A percentile compares a stretch with the other conserved stretches of the same genome.
Conservation (phyloP, 2,888 invertebrate species). For the Drosophila buzzatii region DNA sequence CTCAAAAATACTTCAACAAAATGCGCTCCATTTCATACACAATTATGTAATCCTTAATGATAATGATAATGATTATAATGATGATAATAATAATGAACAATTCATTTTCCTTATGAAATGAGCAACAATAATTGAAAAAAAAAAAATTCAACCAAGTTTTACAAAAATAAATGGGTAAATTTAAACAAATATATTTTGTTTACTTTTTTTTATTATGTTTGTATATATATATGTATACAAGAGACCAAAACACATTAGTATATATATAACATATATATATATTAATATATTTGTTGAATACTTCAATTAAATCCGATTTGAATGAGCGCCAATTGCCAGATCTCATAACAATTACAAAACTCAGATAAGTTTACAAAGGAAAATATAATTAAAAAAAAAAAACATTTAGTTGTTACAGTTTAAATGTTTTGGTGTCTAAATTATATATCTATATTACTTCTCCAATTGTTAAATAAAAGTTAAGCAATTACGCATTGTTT, state of each 20-base stretch:
- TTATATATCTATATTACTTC: slow-evolving; percentile 10
- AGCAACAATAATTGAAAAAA: slow-evolving; percentile 38
- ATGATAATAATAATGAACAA: slow-evolving; percentile 16
- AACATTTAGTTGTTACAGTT: slow-evolving; percentile 28
- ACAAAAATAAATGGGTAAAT: slow-evolving; percentile 38
- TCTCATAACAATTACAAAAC: slow-evolving; percentile 38
- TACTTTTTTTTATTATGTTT: slow-evolving; percentile 29
- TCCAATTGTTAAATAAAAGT: slow-evolving; percentile 51
- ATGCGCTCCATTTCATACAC: background rate
- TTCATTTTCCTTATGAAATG: background rate
- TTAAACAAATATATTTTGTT: slow-evolving; percentile 36
- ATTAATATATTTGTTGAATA: slow-evolving; percentile 22
- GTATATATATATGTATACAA: slow-evolving; percentile 8
- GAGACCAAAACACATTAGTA: slow-evolving; percentile 46
- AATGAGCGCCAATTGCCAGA: slow-evolving; percentile 30
- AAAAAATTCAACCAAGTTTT: slow-evolving; percentile 43
- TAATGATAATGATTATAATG: slow-evolving; percentile 7
- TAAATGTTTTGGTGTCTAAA: slow-evolving; percentile 11
- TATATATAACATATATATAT: slow-evolving; percentile 11
- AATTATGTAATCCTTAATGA: slow-evolving; percentile 14
- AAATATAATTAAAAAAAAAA: slow-evolving; percentile 5
- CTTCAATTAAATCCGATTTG: slow-evolving; percentile 25
- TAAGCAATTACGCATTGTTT: slow-evolving; percentile 20
- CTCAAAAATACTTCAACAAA: background rate
- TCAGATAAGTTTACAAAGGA: background rate